Conservation (phyloP, 2,888 invertebrate species). For the Vesta saturnalis region DNA sequence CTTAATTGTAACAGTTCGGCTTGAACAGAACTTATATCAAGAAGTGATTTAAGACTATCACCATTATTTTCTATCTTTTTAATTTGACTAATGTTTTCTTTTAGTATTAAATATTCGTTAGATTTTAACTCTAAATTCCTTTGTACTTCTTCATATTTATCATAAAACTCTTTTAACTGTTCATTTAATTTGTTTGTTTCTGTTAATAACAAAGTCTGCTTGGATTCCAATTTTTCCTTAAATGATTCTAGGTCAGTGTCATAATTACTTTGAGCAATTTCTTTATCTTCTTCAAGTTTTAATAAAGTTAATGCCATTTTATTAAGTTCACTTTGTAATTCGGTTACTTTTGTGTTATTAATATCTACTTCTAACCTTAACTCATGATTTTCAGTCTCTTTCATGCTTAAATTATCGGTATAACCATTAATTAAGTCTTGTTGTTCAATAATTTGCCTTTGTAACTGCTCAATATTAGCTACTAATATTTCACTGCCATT, state of each 20-base stretch:
- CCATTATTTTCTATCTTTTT: conserved; percentile 60
- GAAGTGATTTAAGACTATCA: conserved; percentile 55
- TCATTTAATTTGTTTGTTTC: conserved; percentile 62
- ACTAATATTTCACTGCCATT: conserved; percentile 71
- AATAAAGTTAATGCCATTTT: conserved; percentile 57
- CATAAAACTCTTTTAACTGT: conserved; percentile 62
- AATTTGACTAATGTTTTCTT: conserved; percentile 62
- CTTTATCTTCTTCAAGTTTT: conserved; percentile 61
- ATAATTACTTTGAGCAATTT: conserved; percentile 55
- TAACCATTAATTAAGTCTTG: conserved; percentile 67
- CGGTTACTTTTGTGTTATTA: conserved; percentile 56
- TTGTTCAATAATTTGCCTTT: conserved; percentile 72
- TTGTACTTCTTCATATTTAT: conserved; percentile 58
- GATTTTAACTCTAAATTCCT: conserved; percentile 56
- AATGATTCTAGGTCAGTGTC: conserved; percentile 54
- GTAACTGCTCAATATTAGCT: conserved; percentile 73
- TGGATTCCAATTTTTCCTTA: conserved; percentile 56
- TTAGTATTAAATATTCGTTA: conserved; percentile 62
- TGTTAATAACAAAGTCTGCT: conserved; percentile 52
- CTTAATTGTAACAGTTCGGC: conserved; percentile 68
- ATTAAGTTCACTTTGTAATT: conserved; percentile 58
- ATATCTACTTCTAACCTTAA: conserved; percentile 60
- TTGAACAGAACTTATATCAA: conserved; percentile 68
- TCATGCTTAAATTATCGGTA: conserved; percentile 64
- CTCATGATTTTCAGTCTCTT: conserved; percentile 67